Evolutionary conservation across 2,113 vertebrate genomes (phyloP).

Genomic region (Rhizomys pruinosus): DNA sequence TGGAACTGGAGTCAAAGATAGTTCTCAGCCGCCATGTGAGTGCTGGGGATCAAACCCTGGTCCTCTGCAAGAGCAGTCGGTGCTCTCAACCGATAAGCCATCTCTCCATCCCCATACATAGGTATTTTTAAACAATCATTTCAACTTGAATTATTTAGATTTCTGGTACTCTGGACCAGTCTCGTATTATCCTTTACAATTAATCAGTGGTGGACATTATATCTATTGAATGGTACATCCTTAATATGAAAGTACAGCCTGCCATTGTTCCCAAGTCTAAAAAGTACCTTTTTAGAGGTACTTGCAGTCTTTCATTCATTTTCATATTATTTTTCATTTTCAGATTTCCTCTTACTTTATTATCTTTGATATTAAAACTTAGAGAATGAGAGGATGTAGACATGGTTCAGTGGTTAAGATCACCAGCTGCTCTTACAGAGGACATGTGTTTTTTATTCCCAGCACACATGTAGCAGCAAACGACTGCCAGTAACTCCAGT

Average conservation of each 20-base stretch:
- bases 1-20: too few relatives aligned
- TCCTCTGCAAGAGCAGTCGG: too few relatives aligned
- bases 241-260: neutral
- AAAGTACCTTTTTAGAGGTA: neutral
- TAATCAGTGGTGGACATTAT: neutral
- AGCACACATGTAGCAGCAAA: too few relatives aligned
- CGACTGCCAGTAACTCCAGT: too few relatives aligned
- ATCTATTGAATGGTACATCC: neutral
- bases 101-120: too few relatives aligned
- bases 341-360: neutral
- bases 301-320: neutral
- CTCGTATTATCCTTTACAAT: neutral
- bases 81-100: too few relatives aligned
- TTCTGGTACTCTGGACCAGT: neutral
- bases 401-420: too few relatives aligned
- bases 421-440: too few relatives aligned
- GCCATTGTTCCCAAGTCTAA: neutral
- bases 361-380: neutral
- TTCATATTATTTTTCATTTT: neutral
- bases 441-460: too few relatives aligned
- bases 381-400: too few relatives aligned
- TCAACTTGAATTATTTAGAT: neutral
- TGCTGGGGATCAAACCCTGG: too few relatives aligned
- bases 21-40: too few relatives aligned
- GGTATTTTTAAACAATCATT: neutral